phyloP scores from a whole-genome alignment of 2,113 vertebrate genomes.

The Pseudorectes ferrugineus region DNA sequence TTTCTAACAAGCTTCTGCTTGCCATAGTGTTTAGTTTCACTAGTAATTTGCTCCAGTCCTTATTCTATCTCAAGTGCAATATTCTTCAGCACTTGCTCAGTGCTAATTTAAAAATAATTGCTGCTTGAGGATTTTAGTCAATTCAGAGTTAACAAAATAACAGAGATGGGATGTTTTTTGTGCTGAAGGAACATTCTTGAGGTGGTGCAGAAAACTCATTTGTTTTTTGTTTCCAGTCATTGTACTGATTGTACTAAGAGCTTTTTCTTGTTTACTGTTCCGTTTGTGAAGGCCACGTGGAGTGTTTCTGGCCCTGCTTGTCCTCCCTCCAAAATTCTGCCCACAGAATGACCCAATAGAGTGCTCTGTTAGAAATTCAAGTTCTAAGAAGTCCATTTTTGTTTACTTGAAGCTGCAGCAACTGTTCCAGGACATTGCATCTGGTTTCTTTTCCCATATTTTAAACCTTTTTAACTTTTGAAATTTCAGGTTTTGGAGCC shows the following conservation, averaged over 20 bases:
- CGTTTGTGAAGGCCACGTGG: not conserved
- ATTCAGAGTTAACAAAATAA: not conserved
- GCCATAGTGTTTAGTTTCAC: not conserved
- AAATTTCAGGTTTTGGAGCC: not conserved
- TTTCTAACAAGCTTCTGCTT: not conserved
- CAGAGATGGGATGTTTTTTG: not conserved
- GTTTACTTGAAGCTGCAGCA: not conserved
- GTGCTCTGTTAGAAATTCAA: not conserved
- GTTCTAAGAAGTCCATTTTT: not conserved
- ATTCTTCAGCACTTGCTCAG: not conserved
- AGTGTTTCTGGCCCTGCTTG: not conserved
- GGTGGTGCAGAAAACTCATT: not conserved
- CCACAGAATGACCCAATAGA: not conserved
- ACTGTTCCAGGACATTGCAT: not conserved
- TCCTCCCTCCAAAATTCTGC: not conserved
- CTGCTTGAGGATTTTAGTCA: not conserved
- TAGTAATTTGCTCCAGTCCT: not conserved
- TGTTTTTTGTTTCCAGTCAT: not conserved
- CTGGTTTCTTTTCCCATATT: fast-evolving
- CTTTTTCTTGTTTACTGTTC: not conserved
- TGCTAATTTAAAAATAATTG: not conserved
- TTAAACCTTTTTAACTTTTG: not conserved
- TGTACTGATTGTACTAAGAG: not conserved
- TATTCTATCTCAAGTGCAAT: not conserved
- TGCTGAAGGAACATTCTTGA: not conserved